Conservation (phyloP, 2,797 vertebrate genomes). For the Trachops cirrhosus region DNA sequence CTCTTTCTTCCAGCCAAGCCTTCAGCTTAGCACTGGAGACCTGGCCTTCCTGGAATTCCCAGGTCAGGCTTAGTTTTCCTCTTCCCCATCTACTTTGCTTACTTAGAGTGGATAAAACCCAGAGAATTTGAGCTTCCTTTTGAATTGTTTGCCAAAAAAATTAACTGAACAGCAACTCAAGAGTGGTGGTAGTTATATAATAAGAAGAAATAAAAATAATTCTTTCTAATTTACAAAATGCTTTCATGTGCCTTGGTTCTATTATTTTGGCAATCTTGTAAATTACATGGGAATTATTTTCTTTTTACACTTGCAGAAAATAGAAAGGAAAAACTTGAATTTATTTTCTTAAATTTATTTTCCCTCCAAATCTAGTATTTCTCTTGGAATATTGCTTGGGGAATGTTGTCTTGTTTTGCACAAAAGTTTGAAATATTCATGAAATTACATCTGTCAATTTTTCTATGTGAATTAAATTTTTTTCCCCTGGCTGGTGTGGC, state of each 20-base stretch:
- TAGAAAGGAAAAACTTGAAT: not conserved
- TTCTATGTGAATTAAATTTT: not conserved
- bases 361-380: not conserved
- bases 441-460: not conserved
- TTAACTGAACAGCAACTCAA: not conserved
- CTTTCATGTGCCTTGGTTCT: not conserved
- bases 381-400: not conserved
- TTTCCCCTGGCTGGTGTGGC: not conserved
- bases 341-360: not conserved
- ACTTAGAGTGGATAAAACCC: not conserved
- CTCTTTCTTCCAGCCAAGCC: not conserved
- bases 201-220: constrained; percentile 12
- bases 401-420: not conserved
- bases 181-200: not conserved
- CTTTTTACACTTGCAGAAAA: not conserved
- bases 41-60: not conserved
- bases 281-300: not conserved
- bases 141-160: not conserved
- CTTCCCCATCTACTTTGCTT: not conserved
- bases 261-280: not conserved
- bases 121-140: not conserved
- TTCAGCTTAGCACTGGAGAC: not conserved
- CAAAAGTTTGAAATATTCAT: not conserved
- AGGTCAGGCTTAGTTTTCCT: not conserved
- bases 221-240: not conserved